Evolutionary conservation across 2,113 vertebrate species (phyloP).

Genomic region (Nycticorax nycticorax): DNA sequence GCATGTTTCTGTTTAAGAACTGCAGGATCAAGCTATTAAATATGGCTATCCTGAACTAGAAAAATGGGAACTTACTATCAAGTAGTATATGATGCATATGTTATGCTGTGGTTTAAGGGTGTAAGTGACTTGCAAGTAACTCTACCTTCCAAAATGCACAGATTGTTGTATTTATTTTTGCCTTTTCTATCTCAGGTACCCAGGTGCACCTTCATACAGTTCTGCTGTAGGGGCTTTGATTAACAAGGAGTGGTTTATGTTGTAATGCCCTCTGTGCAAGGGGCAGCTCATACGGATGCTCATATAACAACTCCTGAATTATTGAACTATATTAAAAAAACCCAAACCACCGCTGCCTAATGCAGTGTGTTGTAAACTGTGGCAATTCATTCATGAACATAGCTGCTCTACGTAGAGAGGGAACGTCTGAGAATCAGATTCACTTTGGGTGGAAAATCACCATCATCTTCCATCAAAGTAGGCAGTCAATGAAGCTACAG

Average conservation of each 20-base stretch:
- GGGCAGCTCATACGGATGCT: not conserved
- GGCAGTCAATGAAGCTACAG: not conserved
- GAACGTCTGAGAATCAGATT: not conserved
- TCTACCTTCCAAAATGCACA: not conserved
- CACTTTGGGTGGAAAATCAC: not conserved
- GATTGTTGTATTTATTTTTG: not conserved
- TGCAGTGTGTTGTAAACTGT: not conserved
- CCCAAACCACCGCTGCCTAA: fast-evolving
- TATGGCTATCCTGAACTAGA: not conserved
- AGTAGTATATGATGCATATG: not conserved
- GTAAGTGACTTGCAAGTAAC: not conserved
- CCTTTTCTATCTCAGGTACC: not conserved
- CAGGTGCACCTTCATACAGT: not conserved
- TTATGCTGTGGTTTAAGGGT: not conserved
- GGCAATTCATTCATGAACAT: not conserved
- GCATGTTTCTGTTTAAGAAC: not conserved
- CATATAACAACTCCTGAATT: not conserved
- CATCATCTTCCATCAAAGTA: not conserved
- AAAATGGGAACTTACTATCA: not conserved
- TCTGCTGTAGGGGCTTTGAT: not conserved
- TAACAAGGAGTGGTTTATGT: not conserved
- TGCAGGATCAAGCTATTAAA: not conserved
- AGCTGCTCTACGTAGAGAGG: not conserved
- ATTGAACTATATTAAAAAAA: not conserved
- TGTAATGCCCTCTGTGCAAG: not conserved